Evolutionary conservation across 2,113 vertebrate species (phyloP), one percentile per base, ranked within the genome.

Genomic region (Cavia porcellus): DNA sequence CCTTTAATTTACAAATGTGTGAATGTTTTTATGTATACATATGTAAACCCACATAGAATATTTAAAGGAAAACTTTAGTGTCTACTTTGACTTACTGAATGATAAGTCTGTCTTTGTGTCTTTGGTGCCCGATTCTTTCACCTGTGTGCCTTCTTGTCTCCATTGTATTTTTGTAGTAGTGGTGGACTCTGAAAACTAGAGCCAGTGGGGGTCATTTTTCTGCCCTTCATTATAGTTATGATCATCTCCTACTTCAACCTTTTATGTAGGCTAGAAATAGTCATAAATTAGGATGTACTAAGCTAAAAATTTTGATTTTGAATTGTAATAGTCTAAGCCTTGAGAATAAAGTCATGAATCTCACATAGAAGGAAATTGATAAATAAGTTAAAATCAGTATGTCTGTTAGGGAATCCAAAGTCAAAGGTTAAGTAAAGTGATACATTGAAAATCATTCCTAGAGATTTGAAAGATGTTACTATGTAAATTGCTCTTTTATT

Each of bases 281-380:
- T 79, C 70, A 35, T 10, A 57, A 52, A 86, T 89, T 88, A 38
- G 72, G 55, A 91, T 74, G 55, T 8, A 38, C 66, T 64, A 55
- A 82, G 35, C 17, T 45, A 35, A 94, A 92, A 79, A 35, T 17
- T 10, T 92, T 1, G 15, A 0, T 70, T 96, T 82, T 88, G 30
- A 42, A 89, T 91, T 81, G 82, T 75, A 74, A 81, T 85, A 52
- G 77, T 89, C 32, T 72, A 50, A 83, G 35, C 74, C 47, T 91
- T 88, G 87, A 85, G 24, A 93, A 25, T 92, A 82, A 93, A 64
- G 25, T 91, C 4, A 38, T 83, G 66, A 62, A 86, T 45, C 4
- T 61, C 22, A 77, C 17, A 1, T 68, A 68, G 66, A 89, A 87
- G 86, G 13, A 20, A 85, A 61, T 59, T 66, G 24, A 52, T 72